Percentiles rank a stretch among this genome's conserved stretches.
Evolutionary conservation across 2,113 vertebrate species (phyloP).

Genomic region (Grammomys dolichurus): DNA sequence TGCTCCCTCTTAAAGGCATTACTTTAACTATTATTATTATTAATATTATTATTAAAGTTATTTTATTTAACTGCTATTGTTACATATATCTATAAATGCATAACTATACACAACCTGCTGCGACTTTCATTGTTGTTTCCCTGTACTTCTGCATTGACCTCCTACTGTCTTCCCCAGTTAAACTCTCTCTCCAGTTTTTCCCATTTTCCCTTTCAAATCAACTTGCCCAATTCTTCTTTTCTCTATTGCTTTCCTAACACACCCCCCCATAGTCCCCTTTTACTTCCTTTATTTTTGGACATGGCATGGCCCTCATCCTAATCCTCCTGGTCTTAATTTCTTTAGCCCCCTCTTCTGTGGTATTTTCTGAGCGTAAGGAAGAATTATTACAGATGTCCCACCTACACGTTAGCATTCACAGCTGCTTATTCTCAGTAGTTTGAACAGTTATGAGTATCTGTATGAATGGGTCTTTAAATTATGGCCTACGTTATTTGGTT

Average conservation of each 20-base stretch:
- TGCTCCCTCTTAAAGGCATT: not conserved
- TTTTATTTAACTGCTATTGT: not conserved
- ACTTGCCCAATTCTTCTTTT: too few species aligned
- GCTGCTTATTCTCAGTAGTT: not conserved
- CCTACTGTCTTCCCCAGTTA: not conserved
- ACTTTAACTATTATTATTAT: not conserved
- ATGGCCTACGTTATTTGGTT: not conserved
- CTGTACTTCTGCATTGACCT: not conserved
- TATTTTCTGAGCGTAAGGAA: not conserved
- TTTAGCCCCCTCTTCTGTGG: not conserved
- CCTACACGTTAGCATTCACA: not conserved
- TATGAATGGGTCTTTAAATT: slow-evolving; percentile 6
- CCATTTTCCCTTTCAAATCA: not conserved
- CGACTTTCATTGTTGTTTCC: not conserved
- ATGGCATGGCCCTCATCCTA: not conserved
- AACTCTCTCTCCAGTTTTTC: not conserved
- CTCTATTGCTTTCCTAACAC: not conserved
- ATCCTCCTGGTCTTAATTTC: not conserved
- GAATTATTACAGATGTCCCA: not conserved
- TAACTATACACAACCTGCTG: not conserved
- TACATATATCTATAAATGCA: not conserved
- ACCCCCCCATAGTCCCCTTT: not conserved
- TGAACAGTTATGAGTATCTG: not conserved
- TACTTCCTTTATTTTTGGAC: not conserved
- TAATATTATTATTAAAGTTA: not conserved